phyloP scores from a whole-genome alignment of 2,113 vertebrate species.

The Hippopotamus amphibius region DNA sequence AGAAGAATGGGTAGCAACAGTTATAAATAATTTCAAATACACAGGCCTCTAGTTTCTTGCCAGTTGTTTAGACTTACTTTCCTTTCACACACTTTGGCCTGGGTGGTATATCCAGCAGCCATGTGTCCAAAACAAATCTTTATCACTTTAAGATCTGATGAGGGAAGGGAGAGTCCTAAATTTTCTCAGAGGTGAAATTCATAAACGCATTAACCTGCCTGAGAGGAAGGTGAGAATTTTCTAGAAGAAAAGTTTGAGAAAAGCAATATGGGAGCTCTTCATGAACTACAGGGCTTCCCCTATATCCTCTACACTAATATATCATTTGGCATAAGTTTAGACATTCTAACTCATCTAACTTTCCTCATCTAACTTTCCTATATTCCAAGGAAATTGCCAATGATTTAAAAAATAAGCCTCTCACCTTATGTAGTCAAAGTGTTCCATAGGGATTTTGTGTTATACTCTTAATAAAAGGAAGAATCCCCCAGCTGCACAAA shows the following conservation, averaged over 20 bases:
- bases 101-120: background rate
- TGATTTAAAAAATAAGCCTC: background rate
- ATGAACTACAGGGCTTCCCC: background rate
- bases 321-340: background rate
- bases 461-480: background rate
- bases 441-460: background rate
- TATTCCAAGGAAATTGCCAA: background rate
- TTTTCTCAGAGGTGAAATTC: slow-evolving; percentile 53
- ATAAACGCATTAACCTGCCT: background rate
- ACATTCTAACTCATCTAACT: background rate
- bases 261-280: background rate
- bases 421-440: background rate
- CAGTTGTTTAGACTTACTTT: background rate
- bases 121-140: slow-evolving; percentile 3
- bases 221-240: background rate
- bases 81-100: background rate
- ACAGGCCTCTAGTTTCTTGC: background rate
- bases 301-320: background rate
- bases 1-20: background rate
- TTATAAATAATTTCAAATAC: slow-evolving; percentile 6
- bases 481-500: background rate
- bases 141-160: background rate
- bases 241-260: background rate
- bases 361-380: slow-evolving; percentile 15
- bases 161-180: background rate